Evolutionary conservation across 2,113 vertebrate genomes (phyloP), one percentile per base, ranked within the genome.

Genomic region (Mus musculus): DNA sequence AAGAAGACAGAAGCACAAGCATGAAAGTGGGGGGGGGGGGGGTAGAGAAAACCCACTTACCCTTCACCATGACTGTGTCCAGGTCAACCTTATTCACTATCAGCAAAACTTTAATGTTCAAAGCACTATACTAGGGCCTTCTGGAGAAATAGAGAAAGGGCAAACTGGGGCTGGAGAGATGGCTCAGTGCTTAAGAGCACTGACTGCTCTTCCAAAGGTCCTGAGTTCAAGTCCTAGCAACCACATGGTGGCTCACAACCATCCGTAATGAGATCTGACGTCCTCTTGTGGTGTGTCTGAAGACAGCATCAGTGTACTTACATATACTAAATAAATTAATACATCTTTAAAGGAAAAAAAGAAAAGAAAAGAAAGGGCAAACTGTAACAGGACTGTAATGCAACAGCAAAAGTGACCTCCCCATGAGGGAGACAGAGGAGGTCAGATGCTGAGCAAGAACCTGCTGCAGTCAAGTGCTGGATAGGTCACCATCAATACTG

Each of bases 1-100:
- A 92, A 30, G 49, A 72, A 88, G 49, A 61, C 59, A 24, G 71
- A 96, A 88, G 76, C 36, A 93, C 61, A 90, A 73, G 84, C 73
- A 88, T 16, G 28, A 92, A 92, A 42, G 42, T 42, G 42, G 42
- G 42, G 42, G 42, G 42, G 42, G 88, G 89, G 36, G 39, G 56
- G 63, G n/a, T 49, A 49, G 75, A 67, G 72, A 65, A 87, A 80
- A 75, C 26, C 54, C 80, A 54, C 26, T 90, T 80, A n/a, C 24
- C 54, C 76, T 52, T 77, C 56, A 11, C 28, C 69, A 49, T 26
- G 56, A 36, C 39, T 59, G 84, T 88, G 65, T 81, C 52, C 73
- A 82, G 69, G 73, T 17, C 65, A 61, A 91, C 52, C 65, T 86
- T 56, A 95, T 56, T 90, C 87, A 89, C 42, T 39, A 71, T 3